These are phyloP conservation scores for Aurelia sp. DNA, from an alignment of 30 jellyfish, hydroid and myxozoan species.

Conservation along the genomic window DNA sequence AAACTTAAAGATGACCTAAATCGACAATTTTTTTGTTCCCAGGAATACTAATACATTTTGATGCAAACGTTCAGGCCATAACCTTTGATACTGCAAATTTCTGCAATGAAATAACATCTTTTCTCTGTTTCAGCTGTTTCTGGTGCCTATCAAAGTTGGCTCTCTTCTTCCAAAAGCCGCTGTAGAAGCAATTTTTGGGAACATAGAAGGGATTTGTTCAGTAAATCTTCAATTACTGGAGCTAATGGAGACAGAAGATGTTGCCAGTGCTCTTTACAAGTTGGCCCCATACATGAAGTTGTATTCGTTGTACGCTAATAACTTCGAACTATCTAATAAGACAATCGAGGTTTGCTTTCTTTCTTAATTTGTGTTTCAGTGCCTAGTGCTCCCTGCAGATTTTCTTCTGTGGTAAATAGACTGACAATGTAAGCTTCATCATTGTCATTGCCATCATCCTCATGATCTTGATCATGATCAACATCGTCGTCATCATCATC, in stretches of 20 bases:
- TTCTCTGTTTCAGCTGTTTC: constrained; percentile 65
- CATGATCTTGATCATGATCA: too few relatives aligned
- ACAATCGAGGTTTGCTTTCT: constrained; percentile 68
- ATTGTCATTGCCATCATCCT: too few relatives aligned
- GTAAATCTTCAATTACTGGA: constrained; percentile 76
- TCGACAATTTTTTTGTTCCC: too few relatives aligned
- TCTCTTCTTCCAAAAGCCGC: constrained; percentile 65
- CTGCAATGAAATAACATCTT: not conserved
- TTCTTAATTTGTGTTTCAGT: too few relatives aligned
- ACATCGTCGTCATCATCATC: too few relatives aligned
- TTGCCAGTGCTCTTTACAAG: constrained; percentile 73
- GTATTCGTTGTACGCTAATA: constrained; percentile 91
- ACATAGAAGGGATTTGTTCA: constrained; percentile 83
- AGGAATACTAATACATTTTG: too few relatives aligned
- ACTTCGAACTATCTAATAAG: constrained; percentile 79
- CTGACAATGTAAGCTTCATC: too few relatives aligned
- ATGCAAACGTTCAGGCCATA: too few relatives aligned
- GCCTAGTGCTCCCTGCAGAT: too few relatives aligned
- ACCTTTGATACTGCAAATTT: too few relatives aligned
- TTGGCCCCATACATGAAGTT: constrained; percentile 92
- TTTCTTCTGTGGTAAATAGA: too few relatives aligned
- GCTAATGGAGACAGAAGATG: constrained; percentile 87
- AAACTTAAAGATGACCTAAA: too few relatives aligned
- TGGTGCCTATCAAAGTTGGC: constrained; percentile 79
- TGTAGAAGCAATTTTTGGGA: constrained; percentile 86